A percentile compares a stretch with the other conserved stretches of the same genome.
These are phyloP conservation scores for Eupithecia tripunctaria DNA, from an alignment of 2,888 invertebrate species.

Conservation along the genomic window DNA sequence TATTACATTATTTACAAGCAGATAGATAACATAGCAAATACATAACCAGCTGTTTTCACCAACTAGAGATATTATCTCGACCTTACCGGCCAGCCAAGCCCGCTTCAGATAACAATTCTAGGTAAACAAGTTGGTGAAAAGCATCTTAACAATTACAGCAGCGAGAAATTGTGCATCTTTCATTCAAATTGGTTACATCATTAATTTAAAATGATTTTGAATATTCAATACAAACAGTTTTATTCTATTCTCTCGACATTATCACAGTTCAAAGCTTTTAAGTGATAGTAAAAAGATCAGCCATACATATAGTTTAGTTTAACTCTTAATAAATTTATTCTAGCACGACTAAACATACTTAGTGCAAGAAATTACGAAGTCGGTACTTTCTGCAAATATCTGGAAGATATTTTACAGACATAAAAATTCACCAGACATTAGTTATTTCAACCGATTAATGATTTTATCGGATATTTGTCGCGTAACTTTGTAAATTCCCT, in stretches of 20 bases:
- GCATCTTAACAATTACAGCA: constrained; percentile 1
- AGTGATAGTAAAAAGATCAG: constrained; percentile 49
- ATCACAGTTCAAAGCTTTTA: constrained; percentile 81
- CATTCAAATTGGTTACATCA: background rate
- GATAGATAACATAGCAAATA: constrained; percentile 27
- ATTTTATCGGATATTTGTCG: no score
- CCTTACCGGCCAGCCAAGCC: background rate
- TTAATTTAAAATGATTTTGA: background rate
- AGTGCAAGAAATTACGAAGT: background rate
- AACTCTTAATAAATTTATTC: background rate
- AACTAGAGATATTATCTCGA: background rate
- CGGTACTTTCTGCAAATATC: background rate
- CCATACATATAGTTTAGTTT: background rate
- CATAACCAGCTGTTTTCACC: constrained; percentile 32
- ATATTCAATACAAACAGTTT: background rate
- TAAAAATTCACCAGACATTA: background rate
- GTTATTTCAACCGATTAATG: background rate
- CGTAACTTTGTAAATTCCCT: no score
- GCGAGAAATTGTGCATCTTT: constrained; percentile 1
- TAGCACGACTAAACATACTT: background rate
- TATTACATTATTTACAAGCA: constrained; percentile 14
- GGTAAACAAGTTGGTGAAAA: background rate
- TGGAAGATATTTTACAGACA: background rate
- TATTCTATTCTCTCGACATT: constrained; percentile 63
- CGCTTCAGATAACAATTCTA: background rate